Percentiles rank a stretch among this genome's conserved stretches.
These are phyloP conservation scores for Petrolisthes cinctipes DNA, from an alignment of 2,888 invertebrate genomes.

Conservation along the genomic window DNA sequence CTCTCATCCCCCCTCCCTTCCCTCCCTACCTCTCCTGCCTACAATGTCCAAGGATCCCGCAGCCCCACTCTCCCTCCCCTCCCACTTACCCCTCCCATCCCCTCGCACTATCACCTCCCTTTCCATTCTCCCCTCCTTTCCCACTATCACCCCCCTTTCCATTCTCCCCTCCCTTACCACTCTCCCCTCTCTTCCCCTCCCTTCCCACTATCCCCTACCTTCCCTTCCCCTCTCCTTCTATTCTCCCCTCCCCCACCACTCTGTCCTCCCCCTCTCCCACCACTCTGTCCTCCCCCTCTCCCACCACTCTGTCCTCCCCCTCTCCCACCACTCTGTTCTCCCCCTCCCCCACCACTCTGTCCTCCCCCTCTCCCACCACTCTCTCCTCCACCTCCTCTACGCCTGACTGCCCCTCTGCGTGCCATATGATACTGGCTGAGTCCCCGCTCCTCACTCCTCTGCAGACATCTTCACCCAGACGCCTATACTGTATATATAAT, in stretches of 20 bases:
- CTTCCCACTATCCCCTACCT: background rate
- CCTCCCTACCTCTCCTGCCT: background rate
- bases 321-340: background rate
- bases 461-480: slow-evolving; percentile 31
- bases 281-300: no score
- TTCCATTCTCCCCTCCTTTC: background rate
- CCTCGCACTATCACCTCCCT: background rate
- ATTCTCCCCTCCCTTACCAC: background rate
- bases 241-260: background rate
- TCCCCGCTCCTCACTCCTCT: slow-evolving; percentile 17
- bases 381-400: slow-evolving; percentile 20
- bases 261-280: background rate
- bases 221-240: no score
- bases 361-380: background rate
- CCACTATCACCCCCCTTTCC: background rate
- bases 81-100: no score
- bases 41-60: no score
- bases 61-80: background rate
- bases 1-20: background rate
- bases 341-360: background rate
- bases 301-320: no score
- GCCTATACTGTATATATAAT: background rate
- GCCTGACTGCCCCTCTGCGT: slow-evolving; percentile 56
- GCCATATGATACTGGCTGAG: slow-evolving; percentile 54
- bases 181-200: background rate